Evolutionary conservation across 1,140 invertebrate species (phyloP).

Genomic region (Popillia japonica): DNA sequence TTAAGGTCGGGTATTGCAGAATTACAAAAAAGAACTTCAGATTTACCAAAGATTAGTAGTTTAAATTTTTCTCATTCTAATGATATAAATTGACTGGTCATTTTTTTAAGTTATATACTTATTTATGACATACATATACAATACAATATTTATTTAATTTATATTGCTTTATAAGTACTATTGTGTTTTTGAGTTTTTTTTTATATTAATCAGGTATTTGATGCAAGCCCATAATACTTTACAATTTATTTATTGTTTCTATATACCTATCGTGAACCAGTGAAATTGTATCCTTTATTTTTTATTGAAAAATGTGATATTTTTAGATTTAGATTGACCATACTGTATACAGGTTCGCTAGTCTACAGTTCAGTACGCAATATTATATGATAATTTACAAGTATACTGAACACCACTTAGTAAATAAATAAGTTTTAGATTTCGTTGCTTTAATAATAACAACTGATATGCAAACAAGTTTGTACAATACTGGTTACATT

Average conservation of each 20-base stretch:
- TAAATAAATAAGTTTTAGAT: too few species aligned
- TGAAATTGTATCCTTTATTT: not conserved
- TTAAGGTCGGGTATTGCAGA: too few species aligned
- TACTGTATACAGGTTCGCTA: too few species aligned
- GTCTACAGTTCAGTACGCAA: too few species aligned
- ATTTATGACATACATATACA: not conserved
- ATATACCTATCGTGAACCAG: not conserved
- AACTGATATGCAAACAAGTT: too few species aligned
- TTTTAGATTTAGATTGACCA: not conserved
- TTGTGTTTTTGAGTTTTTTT: too few species aligned
- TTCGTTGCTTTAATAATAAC: too few species aligned
- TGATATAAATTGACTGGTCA: not conserved
- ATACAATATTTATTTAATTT: not conserved
- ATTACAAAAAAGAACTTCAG: not conserved
- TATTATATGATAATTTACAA: too few species aligned
- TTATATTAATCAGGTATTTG: too few species aligned
- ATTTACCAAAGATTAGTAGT: conserved; percentile 13
- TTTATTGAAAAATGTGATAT: conserved; percentile 25
- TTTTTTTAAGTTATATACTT: not conserved
- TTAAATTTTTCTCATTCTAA: conserved; percentile 14
- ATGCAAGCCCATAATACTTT: not conserved
- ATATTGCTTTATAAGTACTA: not conserved
- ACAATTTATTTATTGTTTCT: not conserved
- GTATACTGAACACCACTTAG: too few species aligned
- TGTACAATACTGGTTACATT: too few species aligned